These are phyloP conservation scores for Micromussa lordhowensis DNA, from an alignment of 92 coral and sea anemone species.

Conservation along the genomic window DNA sequence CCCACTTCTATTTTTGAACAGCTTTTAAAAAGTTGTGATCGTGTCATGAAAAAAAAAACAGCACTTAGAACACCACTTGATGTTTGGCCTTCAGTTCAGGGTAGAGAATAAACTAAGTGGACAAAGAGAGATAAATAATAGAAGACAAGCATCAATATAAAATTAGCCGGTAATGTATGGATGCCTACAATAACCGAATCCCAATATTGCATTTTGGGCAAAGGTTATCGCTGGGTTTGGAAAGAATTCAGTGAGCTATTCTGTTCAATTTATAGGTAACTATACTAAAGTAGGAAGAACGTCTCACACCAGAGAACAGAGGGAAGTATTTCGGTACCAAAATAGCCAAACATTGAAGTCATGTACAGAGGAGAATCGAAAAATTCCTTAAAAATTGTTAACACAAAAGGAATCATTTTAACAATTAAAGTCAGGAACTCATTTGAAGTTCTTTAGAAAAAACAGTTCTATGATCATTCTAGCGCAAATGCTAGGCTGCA, in stretches of 20 bases:
- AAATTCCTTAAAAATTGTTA: not conserved
- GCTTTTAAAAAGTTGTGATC: conserved; percentile 2
- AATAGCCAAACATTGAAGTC: not conserved
- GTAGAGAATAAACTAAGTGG: conserved; percentile 59
- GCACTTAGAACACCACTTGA: conserved; percentile 39
- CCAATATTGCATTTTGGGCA: conserved; percentile 30
- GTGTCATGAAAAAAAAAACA: conserved; percentile 30
- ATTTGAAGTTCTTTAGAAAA: not conserved
- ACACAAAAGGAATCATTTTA: conserved; percentile 16
- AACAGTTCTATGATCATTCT: not conserved
- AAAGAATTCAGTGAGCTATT: conserved; percentile 5
- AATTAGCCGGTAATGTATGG: conserved; percentile 37
- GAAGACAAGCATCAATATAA: conserved; percentile 33
- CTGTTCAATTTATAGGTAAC: not conserved
- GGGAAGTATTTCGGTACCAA: not conserved
- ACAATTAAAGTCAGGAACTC: not conserved
- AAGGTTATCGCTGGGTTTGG: conserved; percentile 37
- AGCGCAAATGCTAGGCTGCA: not conserved
- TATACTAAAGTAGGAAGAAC: not conserved
- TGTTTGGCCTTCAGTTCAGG: conserved; percentile 43
- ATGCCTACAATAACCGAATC: conserved; percentile 14
- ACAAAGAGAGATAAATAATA: conserved; percentile 47
- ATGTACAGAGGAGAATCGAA: not conserved
- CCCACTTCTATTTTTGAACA: not conserved
- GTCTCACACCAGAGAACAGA: not conserved